These are phyloP conservation scores for Arctocebus calabarensis DNA, from an alignment of 2,797 vertebrate genomes.

Conservation along the genomic window DNA sequence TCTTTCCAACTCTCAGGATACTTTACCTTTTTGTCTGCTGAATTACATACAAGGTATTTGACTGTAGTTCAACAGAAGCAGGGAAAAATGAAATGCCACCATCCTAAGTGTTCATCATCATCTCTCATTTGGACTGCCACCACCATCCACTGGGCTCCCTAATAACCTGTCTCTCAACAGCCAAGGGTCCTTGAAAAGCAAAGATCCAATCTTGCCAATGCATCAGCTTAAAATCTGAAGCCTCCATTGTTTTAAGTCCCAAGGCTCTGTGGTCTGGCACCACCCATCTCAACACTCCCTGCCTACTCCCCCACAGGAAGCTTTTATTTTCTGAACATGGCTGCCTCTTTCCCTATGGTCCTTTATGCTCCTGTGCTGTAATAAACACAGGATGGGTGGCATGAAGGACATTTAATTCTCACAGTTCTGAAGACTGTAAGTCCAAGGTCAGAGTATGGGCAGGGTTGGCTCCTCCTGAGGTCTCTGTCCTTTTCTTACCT, in stretches of 20 bases:
- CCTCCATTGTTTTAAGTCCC: neutral
- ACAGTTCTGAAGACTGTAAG: neutral
- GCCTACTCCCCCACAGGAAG: neutral
- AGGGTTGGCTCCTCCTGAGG: neutral
- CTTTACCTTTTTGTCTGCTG: neutral
- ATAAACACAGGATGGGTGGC: neutral
- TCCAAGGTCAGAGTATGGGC: neutral
- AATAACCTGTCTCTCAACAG: neutral
- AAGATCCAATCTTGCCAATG: neutral
- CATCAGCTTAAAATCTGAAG: neutral
- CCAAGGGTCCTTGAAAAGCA: neutral
- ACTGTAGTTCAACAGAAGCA: neutral
- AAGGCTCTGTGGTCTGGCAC: neutral
- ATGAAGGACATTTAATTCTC: neutral
- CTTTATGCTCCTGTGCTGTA: neutral
- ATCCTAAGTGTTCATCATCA: neutral
- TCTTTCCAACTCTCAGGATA: neutral
- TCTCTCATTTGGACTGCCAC: neutral
- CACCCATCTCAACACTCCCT: neutral
- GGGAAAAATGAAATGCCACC: neutral
- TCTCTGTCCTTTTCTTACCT: neutral
- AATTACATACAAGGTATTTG: neutral
- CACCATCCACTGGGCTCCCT: neutral
- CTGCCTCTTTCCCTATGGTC: neutral
- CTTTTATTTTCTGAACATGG: neutral